phyloP scores from a whole-genome alignment of 2,888 invertebrate genomes.

The Drosophila gaucha region DNA sequence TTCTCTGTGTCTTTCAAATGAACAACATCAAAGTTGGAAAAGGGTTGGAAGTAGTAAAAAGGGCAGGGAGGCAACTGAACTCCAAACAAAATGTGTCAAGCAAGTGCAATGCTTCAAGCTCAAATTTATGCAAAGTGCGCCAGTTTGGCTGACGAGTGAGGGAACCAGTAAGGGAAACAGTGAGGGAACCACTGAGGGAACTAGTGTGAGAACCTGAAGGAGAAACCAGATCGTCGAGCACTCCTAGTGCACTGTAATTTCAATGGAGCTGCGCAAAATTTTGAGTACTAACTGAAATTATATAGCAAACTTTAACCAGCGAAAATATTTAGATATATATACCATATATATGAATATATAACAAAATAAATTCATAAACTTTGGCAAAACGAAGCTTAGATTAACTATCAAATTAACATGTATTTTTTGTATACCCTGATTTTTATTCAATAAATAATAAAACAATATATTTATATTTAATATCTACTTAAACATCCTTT shows the following conservation, averaged over 20 bases:
- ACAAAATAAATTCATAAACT: background rate
- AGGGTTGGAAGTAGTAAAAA: conserved; percentile 22
- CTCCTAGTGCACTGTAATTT: conserved; percentile 57
- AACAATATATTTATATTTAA: background rate
- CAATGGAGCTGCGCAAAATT: conserved; percentile 41
- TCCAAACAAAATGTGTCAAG: conserved; percentile 74
- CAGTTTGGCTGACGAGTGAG: conserved; percentile 40
- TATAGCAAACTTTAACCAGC: conserved; percentile 24
- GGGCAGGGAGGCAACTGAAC: background rate
- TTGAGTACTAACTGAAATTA: conserved; percentile 35
- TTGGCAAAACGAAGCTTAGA: background rate
- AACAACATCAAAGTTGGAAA: conserved; percentile 57
- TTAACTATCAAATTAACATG: background rate
- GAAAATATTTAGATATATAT: background rate
- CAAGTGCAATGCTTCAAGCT: conserved; percentile 72
- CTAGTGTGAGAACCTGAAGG: too few species aligned
- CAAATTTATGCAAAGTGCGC: conserved; percentile 72
- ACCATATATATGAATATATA: background rate
- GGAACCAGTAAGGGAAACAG: background rate
- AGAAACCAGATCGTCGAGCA: conserved; percentile 9
- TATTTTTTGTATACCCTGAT: too few species aligned
- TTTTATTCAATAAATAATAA: background rate
- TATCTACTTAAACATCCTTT: too few species aligned
- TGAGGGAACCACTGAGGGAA: background rate
- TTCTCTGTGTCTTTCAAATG: conserved; percentile 48